Percentiles rank a stretch among this genome's conserved stretches.
These are phyloP conservation scores for Drosophila mimica DNA, from an alignment of 2,888 invertebrate species.

Conservation along the genomic window DNA sequence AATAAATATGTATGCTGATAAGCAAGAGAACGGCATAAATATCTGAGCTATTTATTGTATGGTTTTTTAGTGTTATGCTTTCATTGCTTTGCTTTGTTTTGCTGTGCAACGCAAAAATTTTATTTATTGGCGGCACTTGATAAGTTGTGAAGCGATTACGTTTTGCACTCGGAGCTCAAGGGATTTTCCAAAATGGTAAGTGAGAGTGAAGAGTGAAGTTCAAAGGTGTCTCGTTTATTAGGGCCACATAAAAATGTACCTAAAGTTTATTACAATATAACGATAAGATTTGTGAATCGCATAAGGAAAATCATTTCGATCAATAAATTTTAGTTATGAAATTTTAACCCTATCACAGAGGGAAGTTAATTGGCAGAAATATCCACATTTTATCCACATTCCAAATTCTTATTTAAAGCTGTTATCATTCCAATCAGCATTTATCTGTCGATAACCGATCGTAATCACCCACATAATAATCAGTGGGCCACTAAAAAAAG, in stretches of 20 bases:
- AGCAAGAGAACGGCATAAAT: constrained; percentile 31
- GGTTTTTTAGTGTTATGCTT: background rate
- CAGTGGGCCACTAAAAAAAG: constrained; percentile 7
- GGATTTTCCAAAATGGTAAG: background rate
- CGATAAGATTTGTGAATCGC: background rate
- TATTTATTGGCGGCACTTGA: constrained; percentile 28
- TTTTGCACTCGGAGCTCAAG: background rate
- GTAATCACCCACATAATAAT: constrained; percentile 8
- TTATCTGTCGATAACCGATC: constrained; percentile 12
- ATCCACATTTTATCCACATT: background rate
- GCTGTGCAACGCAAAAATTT: background rate
- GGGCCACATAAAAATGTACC: background rate
- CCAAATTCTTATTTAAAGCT: background rate
- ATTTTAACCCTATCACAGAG: constrained; percentile 13
- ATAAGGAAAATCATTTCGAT: background rate
- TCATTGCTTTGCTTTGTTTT: constrained; percentile 17
- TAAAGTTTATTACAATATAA: background rate
- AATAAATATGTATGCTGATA: constrained; percentile 32
- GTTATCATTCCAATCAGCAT: too few relatives aligned
- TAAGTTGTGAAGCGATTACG: background rate
- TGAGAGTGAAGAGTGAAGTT: constrained; percentile 1
- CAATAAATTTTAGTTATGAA: background rate
- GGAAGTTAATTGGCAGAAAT: constrained; percentile 7
- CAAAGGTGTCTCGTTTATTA: constrained; percentile 1
- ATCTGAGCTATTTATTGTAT: constrained; percentile 16